phyloP scores from a whole-genome alignment of 2,113 vertebrate genomes.

The Triplophysa tibetana region DNA sequence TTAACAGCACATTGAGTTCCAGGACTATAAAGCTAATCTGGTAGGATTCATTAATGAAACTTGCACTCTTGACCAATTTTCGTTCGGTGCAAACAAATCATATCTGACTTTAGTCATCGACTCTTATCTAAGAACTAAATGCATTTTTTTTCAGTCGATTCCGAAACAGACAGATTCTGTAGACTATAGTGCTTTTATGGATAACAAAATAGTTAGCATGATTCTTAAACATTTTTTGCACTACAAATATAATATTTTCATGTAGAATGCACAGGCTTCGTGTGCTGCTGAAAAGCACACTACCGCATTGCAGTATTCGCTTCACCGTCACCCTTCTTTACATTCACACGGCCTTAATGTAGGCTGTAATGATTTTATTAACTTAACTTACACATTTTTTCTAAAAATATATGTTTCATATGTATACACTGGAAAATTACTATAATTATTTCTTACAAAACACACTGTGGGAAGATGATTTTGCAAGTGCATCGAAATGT shows the following conservation, averaged over 20 bases:
- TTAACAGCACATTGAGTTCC: not conserved
- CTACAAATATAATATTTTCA: not conserved
- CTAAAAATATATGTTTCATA: not conserved
- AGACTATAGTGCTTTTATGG: not conserved
- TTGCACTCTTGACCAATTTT: not conserved
- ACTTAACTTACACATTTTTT: slow-evolving; percentile 52
- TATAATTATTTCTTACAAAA: not conserved
- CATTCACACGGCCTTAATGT: slow-evolving; percentile 63
- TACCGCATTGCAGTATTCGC: slow-evolving; percentile 78
- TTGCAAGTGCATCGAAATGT: not conserved
- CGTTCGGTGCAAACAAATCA: not conserved
- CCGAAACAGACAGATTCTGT: not conserved
- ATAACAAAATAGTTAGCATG: not conserved
- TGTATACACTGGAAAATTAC: not conserved
- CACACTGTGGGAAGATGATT: not conserved
- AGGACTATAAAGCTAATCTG: not conserved
- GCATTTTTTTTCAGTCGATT: not conserved
- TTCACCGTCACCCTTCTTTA: slow-evolving; percentile 70
- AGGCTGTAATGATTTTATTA: slow-evolving; percentile 46
- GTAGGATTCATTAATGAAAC: not conserved
- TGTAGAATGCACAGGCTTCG: not conserved
- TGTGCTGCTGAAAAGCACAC: slow-evolving; percentile 31
- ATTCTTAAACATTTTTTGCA: not conserved
- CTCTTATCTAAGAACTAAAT: no score
- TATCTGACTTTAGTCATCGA: not conserved